Conservation (phyloP, 2,113 vertebrate genomes). For the Odontesthes bonariensis region DNA sequence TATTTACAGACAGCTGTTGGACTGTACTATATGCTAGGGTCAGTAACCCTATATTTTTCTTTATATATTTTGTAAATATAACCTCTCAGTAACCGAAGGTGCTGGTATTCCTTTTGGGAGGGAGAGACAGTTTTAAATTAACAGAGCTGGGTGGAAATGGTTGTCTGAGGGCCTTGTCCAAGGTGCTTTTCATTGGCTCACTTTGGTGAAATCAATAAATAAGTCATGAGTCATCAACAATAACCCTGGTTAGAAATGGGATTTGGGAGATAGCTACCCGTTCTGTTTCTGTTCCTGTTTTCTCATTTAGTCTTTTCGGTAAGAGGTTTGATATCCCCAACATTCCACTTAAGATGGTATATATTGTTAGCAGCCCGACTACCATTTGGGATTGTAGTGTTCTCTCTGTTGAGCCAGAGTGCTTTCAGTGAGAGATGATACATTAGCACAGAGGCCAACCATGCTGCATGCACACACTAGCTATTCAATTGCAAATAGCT, state of each 20-base stretch:
- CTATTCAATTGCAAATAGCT: slow-evolving; percentile 62
- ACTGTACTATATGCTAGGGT: slow-evolving; percentile 89
- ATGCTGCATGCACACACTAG: slow-evolving; percentile 35
- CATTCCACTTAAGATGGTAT: slow-evolving; percentile 65
- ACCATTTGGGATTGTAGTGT: slow-evolving; percentile 2
- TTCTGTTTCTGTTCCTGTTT: slow-evolving; percentile 20
- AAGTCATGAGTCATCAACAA: background rate
- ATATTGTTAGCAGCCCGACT: background rate
- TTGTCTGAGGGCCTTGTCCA: slow-evolving; percentile 20
- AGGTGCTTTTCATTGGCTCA: slow-evolving; percentile 18
- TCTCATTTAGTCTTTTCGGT: slow-evolving; percentile 17
- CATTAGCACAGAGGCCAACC: slow-evolving; percentile 3
- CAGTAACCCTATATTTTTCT: slow-evolving; percentile 98
- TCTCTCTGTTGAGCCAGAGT: slow-evolving; percentile 12
- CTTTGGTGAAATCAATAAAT: slow-evolving; percentile 17
- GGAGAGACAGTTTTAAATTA: slow-evolving; percentile 42
- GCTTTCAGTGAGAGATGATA: slow-evolving; percentile 21
- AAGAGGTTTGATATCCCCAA: slow-evolving; percentile 57
- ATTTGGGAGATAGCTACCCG: background rate
- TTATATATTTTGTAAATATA: slow-evolving; percentile 94
- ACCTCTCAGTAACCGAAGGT: slow-evolving; percentile 81
- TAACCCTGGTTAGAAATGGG: too few relatives aligned
- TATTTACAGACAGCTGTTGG: slow-evolving; percentile 97
- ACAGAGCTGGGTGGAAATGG: slow-evolving; percentile 34
- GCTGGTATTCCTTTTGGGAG: slow-evolving; percentile 67